A percentile compares a stretch with the other conserved stretches of the same genome.
phyloP scores from a whole-genome alignment of 2,888 invertebrate genomes.

The Geotrupes spiniger region DNA sequence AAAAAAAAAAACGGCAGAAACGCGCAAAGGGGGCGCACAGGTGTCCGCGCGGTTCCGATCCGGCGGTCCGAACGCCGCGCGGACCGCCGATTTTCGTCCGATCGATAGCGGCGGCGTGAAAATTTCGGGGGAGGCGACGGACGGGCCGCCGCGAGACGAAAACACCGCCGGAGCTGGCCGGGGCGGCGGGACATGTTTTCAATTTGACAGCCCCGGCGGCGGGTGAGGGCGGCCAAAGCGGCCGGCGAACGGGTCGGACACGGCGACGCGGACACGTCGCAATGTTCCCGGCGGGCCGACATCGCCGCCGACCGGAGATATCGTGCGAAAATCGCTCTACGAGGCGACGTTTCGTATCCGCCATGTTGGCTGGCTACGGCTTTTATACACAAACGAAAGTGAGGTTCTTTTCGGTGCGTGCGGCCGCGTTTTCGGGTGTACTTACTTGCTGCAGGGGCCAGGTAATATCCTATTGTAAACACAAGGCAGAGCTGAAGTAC shows the following conservation, averaged over 20 bases:
- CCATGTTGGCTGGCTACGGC: constrained; percentile 35
- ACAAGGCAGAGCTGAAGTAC: constrained; percentile 68
- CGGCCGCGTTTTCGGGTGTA: constrained; percentile 1
- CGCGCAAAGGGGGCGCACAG: not conserved
- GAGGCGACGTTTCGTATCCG: constrained; percentile 36
- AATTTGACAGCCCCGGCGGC: constrained; percentile 28
- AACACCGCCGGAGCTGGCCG: too few relatives aligned
- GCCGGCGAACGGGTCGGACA: not conserved
- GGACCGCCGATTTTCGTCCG: too few relatives aligned
- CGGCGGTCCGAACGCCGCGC: too few relatives aligned
- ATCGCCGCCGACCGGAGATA: constrained; percentile 6
- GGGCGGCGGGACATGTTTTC: constrained; percentile 33
- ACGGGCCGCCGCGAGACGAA: too few relatives aligned
- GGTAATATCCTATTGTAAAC: constrained; percentile 52
- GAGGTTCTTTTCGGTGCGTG: constrained; percentile 1
- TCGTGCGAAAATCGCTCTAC: constrained; percentile 23
- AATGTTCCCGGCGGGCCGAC: not conserved
- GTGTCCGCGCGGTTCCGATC: not conserved
- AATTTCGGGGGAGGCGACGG: too few relatives aligned
- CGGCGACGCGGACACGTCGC: not conserved
- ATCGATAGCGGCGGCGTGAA: too few relatives aligned
- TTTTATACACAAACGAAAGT: constrained; percentile 18
- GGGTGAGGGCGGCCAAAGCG: not conserved
- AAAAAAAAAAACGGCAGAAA: not conserved
- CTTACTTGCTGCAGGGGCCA: constrained; percentile 19